Evolutionary conservation across 1,140 invertebrate genomes (phyloP), one percentile per base, ranked within the genome.

Genomic region (Hylyphantes graminicola): DNA sequence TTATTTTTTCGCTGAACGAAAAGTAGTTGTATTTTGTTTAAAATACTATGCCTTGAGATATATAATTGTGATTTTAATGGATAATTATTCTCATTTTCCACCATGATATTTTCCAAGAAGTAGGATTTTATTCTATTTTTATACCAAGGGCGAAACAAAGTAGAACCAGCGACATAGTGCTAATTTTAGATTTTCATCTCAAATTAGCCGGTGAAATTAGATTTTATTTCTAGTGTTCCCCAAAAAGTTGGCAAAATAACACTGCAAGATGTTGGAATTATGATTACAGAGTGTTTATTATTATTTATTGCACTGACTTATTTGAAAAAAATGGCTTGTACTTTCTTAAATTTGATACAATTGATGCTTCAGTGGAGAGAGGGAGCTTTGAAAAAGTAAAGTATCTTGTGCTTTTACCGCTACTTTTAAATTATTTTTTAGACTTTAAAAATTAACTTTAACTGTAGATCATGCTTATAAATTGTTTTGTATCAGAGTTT

Each of bases 181-280:
- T 83, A 83, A 74, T 74, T 83, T 75, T 83, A 83, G 80, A 64
- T 15, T 50, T 12, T 48, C 64, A 63, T 75, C 57, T 50, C 59
- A 83, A 65, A 83, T 83, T 83, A 83, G 19, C 19, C 53, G 35
- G 35, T 48, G 51, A 83, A 74, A 83, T 64, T 63, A 83, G 55
- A 21, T 63, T 64, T 82, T 67, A 54, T 55, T 55, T 70, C 17
- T 75, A 19, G 70, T 48, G 48, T 64, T 55, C 77, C 35, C 59
- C 51, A 48, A 70, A 51, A 19, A 57, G 63, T 75, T 64, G 59
- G 80, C 80, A 83, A 55, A 80, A 78, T n/a, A 81, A 65, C 53
- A 53, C 63, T 50, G 57, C 57, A 57, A 57, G 35, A 35, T 74
- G 54, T 17, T 53, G 57, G 68, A 21, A 74, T 13, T 57, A 74